These are phyloP conservation scores for Lysandra bellargus DNA, from an alignment of 2,888 invertebrate species.

Conservation along the genomic window DNA sequence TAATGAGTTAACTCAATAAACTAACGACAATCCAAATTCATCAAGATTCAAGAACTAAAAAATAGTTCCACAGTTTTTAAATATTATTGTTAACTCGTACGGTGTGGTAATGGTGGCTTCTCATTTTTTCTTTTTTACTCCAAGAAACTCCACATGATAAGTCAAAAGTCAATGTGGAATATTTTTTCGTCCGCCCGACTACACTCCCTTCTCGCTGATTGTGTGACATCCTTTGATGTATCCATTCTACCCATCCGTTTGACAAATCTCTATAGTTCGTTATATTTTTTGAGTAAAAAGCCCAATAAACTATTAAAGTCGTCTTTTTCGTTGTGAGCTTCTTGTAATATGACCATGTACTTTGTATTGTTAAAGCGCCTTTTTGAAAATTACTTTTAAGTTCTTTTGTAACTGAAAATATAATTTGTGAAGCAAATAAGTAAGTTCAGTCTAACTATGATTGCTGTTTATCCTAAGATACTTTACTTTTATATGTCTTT, in stretches of 20 bases:
- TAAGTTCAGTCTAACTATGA: no score
- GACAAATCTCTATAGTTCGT: neutral
- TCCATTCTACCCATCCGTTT: conserved; percentile 37
- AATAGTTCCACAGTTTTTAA: no score
- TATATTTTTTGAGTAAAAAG: neutral
- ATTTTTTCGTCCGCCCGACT: conserved; percentile 55
- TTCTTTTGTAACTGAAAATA: no score
- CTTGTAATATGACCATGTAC: neutral
- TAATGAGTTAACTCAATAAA: no score
- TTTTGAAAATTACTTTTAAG: no score
- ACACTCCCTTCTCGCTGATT: conserved; percentile 49
- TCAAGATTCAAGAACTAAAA: no score
- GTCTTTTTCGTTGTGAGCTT: neutral
- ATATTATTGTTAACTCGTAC: no score
- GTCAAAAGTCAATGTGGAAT: conserved; percentile 32
- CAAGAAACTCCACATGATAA: neutral
- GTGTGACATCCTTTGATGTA: conserved; percentile 57
- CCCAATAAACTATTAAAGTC: neutral
- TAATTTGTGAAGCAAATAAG: no score
- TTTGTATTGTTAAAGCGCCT: no score
- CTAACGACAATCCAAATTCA: no score
- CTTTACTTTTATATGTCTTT: no score
- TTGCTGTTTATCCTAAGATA: no score
- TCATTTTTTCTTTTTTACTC: neutral
- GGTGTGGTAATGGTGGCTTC: neutral